phyloP scores from a whole-genome alignment of 2,888 invertebrate genomes.

The Pammene fasciana region DNA sequence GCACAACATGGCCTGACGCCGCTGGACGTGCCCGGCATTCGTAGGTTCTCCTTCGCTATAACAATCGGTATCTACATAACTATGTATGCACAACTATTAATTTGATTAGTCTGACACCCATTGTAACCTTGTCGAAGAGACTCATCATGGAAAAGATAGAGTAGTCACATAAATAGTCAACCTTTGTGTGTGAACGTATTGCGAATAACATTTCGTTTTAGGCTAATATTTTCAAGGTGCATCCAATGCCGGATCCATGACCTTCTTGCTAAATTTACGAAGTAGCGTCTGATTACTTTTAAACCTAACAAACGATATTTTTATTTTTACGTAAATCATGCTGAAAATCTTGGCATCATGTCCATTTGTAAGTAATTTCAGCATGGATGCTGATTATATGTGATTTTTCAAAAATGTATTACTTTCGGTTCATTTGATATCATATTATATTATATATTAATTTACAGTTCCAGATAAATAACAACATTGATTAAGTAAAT shows the following conservation, averaged over 20 bases:
- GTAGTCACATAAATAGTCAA: background rate
- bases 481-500: no score
- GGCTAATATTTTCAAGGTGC: constrained; percentile 38
- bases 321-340: constrained; percentile 20
- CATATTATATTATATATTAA: no score
- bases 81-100: constrained; percentile 14
- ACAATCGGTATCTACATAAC: constrained; percentile 3
- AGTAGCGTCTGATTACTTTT: constrained; percentile 25
- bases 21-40: constrained; percentile 31
- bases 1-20: constrained; percentile 26
- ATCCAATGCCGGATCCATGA: constrained; percentile 37
- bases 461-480: no score
- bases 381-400: no score
- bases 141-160: background rate
- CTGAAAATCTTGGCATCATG: background rate
- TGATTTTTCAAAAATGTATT: no score
- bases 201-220: constrained; percentile 25
- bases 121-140: constrained; percentile 15
- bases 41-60: constrained; percentile 8
- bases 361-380: no score
- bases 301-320: constrained; percentile 10
- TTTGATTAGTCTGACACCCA: constrained; percentile 23
- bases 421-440: no score
- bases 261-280: constrained; percentile 35
- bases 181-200: background rate